phyloP scores from a whole-genome alignment of 1,140 invertebrate genomes.

The Chelonus insularis region DNA sequence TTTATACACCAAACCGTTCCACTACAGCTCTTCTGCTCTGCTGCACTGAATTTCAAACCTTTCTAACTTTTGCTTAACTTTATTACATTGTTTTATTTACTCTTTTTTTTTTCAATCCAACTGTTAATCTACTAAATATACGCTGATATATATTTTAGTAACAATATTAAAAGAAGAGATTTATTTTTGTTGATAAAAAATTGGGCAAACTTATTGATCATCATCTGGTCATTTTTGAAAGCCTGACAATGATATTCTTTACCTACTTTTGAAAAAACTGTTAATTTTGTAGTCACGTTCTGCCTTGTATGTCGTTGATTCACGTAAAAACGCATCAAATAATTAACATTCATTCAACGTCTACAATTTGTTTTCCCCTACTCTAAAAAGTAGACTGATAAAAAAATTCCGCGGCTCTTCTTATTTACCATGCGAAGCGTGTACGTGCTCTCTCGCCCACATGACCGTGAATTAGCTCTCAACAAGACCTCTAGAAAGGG shows the following conservation, averaged over 20 bases:
- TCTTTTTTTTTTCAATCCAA: neutral
- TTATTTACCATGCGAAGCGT: conserved; percentile 12
- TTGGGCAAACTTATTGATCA: too few relatives aligned
- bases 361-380: conserved; percentile 10
- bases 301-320: neutral
- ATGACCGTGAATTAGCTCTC: conserved; percentile 14
- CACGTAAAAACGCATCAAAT: neutral
- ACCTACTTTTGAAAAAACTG: neutral
- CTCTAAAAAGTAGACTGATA: neutral
- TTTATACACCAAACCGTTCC: neutral
- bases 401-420: neutral
- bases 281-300: neutral
- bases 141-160: too few relatives aligned
- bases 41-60: neutral
- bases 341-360: conserved; percentile 8
- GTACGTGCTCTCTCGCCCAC: conserved; percentile 14
- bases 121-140: neutral
- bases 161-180: too few relatives aligned
- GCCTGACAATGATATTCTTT: too few relatives aligned
- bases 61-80: conserved; percentile 1
- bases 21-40: neutral
- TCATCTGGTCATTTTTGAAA: too few relatives aligned
- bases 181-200: too few relatives aligned
- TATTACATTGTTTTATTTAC: neutral
- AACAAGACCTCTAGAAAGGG: conserved; percentile 13